A percentile compares a stretch with the other conserved stretches of the same genome.
These are phyloP conservation scores for Clarias fuscus DNA, from an alignment of 2,797 vertebrate species.

Conservation along the genomic window DNA sequence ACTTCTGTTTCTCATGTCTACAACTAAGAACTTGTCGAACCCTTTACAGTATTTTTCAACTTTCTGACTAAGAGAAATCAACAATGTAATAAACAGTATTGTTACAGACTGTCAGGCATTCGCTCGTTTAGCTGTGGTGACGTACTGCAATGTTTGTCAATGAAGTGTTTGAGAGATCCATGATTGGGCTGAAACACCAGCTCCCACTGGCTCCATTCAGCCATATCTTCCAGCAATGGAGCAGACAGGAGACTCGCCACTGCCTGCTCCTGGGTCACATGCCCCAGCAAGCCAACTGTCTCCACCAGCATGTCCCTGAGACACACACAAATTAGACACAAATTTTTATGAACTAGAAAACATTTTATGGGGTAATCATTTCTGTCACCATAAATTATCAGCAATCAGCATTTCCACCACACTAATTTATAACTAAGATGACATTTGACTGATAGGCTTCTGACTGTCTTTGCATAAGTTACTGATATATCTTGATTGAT, in stretches of 20 bases:
- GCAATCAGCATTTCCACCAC: neutral
- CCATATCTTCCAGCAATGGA: constrained; percentile 76
- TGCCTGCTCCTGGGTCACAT: constrained; percentile 68
- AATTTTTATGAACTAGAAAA: neutral
- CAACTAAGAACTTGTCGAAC: neutral
- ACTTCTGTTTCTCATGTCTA: neutral
- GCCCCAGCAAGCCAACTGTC: constrained; percentile 71
- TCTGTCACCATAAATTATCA: neutral
- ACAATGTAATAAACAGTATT: neutral
- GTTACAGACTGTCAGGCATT: neutral
- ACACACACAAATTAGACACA: neutral
- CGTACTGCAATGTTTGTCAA: constrained; percentile 74
- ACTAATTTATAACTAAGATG: neutral
- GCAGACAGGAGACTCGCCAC: constrained; percentile 72
- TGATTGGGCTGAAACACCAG: constrained; percentile 72
- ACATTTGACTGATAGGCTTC: neutral
- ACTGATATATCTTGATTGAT: neutral
- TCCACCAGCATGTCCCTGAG: constrained; percentile 51
- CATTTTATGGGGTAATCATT: neutral
- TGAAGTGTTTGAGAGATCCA: constrained; percentile 75
- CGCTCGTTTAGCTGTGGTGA: neutral
- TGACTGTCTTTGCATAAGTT: neutral
- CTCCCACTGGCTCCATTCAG: constrained; percentile 79
- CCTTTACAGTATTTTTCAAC: neutral
- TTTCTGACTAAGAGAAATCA: neutral